phyloP scores from a whole-genome alignment of 1,140 invertebrate genomes.

The Nephotettix cincticeps region DNA sequence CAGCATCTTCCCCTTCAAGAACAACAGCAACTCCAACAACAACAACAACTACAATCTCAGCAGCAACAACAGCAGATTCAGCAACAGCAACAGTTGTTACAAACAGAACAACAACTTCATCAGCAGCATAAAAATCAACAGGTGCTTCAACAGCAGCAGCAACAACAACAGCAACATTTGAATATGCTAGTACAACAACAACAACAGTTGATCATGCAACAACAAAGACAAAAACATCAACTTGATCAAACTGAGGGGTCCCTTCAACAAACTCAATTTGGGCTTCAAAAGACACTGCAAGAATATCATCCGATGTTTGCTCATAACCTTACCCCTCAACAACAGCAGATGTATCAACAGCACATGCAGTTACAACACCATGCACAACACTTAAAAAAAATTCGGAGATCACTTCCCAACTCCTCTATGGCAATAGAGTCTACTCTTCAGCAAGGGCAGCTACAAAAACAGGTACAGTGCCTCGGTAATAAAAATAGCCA shows the following conservation, averaged over 20 bases:
- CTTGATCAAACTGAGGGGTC: conserved; percentile 25
- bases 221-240: conserved; percentile 31
- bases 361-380: conserved; percentile 52
- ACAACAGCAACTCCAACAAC: conserved; percentile 21
- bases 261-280: conserved; percentile 36
- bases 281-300: conserved; percentile 31
- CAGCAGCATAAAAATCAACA: conserved; percentile 41
- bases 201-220: conserved; percentile 33
- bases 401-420: conserved; percentile 45
- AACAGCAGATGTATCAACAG: conserved; percentile 51
- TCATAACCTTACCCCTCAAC: conserved; percentile 46
- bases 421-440: neutral
- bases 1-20: conserved; percentile 16
- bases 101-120: conserved; percentile 35
- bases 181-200: conserved; percentile 35
- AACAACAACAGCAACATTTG: conserved; percentile 35
- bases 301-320: conserved; percentile 41
- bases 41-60: conserved; percentile 19
- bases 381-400: conserved; percentile 51
- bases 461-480: conserved; percentile 30
- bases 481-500: no score
- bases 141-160: conserved; percentile 37
- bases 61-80: conserved; percentile 30
- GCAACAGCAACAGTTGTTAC: conserved; percentile 13
- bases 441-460: conserved; percentile 4